Conservation (phyloP, 2,113 vertebrate genomes). For the Gymnogyps californianus region DNA sequence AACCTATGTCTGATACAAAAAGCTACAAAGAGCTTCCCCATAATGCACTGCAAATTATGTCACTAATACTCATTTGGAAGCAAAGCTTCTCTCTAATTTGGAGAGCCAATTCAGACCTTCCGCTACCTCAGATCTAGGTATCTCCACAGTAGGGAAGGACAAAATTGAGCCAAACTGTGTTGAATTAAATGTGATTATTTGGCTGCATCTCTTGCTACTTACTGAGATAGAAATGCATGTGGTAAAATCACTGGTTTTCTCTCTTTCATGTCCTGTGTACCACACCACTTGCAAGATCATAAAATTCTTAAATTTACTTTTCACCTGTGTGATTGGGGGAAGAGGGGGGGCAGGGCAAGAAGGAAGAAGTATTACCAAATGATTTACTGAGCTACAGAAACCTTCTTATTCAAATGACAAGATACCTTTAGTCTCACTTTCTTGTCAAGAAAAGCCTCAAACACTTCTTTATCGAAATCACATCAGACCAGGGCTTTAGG, state of each 20-base stretch:
- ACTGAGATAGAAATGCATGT: neutral
- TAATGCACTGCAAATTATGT: neutral
- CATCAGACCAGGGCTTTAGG: neutral
- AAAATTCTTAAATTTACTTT: neutral
- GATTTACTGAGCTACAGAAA: neutral
- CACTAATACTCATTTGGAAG: neutral
- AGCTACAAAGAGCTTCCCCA: neutral
- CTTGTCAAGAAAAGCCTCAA: neutral
- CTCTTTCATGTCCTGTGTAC: neutral
- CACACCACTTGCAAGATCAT: neutral
- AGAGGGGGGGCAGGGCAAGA: fast-evolving
- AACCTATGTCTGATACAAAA: neutral
- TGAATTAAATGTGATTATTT: conserved; percentile 54
- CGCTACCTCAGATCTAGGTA: conserved; percentile 3
- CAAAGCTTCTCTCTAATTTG: neutral
- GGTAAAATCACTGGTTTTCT: neutral
- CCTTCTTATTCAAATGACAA: neutral
- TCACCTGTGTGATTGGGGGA: neutral
- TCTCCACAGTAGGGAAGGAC: conserved; percentile 11
- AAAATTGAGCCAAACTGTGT: conserved; percentile 7
- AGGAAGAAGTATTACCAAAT: neutral
- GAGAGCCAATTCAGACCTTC: conserved; percentile 30
- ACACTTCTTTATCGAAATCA: neutral
- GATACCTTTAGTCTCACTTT: neutral
- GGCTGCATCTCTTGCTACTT: neutral